Evolutionary conservation across 2,888 invertebrate species (phyloP).

Genomic region (Dioctria linearis): DNA sequence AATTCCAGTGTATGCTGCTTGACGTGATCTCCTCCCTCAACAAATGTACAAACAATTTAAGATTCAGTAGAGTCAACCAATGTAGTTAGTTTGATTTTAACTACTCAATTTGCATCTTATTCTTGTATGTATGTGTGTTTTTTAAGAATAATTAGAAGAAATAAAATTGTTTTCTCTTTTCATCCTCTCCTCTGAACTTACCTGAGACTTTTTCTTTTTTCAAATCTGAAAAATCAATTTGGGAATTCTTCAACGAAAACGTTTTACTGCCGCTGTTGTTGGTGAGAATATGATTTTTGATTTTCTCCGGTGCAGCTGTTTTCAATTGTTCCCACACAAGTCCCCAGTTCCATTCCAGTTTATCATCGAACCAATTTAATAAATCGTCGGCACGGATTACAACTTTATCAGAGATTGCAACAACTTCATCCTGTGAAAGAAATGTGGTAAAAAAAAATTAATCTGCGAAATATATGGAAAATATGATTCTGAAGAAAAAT

Average conservation of each 20-base stretch:
- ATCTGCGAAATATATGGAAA: not conserved
- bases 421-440: slow-evolving; percentile 45
- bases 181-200: slow-evolving; percentile 62
- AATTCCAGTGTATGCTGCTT: slow-evolving; percentile 52
- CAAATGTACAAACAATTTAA: no score
- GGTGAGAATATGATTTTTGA: not conserved
- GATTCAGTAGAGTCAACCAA: not conserved
- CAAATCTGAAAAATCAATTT: slow-evolving; percentile 81
- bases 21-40: not conserved
- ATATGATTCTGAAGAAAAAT: no score
- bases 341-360: slow-evolving; percentile 85
- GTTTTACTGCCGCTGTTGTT: no score
- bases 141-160: no score
- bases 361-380: slow-evolving; percentile 83
- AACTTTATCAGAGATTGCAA: slow-evolving; percentile 79
- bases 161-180: not conserved
- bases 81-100: no score
- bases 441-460: not conserved
- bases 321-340: slow-evolving; percentile 69
- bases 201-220: slow-evolving; percentile 78
- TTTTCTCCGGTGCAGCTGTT: not conserved
- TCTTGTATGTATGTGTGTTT: no score
- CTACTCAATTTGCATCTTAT: no score
- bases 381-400: slow-evolving; percentile 88
- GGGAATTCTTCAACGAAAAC: slow-evolving; percentile 58